Percentiles rank a stretch among this genome's conserved stretches.
Conservation (phyloP, 1,140 invertebrate species). For the Schlechtendalia chinensis region DNA sequence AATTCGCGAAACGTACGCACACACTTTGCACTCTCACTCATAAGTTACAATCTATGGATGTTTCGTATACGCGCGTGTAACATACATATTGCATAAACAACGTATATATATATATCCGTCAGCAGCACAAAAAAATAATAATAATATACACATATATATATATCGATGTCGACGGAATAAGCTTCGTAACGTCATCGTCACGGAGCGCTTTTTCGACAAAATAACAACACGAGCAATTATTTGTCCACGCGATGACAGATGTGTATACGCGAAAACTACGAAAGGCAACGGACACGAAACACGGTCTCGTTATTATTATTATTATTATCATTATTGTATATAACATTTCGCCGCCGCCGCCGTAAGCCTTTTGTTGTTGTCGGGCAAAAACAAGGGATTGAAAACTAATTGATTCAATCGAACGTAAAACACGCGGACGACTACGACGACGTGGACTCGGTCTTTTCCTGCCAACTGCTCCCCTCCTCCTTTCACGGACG, state of each 20-base stretch:
- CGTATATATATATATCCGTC: neutral
- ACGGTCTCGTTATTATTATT: slow-evolving; percentile 42
- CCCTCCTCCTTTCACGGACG: too few species aligned
- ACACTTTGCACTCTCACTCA: too few species aligned
- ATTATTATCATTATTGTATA: neutral
- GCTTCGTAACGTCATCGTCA: slow-evolving; percentile 42
- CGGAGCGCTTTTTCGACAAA: neutral
- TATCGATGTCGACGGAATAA: neutral
- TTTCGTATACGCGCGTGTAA: neutral
- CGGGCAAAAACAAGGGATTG: slow-evolving; percentile 44
- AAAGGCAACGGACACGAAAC: slow-evolving; percentile 43
- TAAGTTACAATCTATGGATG: too few species aligned
- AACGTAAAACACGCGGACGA: slow-evolving; percentile 37
- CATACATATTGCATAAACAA: neutral
- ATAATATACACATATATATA: too few species aligned
- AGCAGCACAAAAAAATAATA: neutral
- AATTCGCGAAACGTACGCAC: too few species aligned
- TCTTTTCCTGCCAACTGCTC: neutral
- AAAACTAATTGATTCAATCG: slow-evolving; percentile 50
- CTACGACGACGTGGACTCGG: slow-evolving; percentile 1
- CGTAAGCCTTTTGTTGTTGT: slow-evolving; percentile 45
- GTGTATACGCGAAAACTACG: neutral
- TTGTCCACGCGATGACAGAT: neutral
- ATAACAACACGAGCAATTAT: slow-evolving; percentile 44
- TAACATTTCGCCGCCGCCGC: neutral